Percentiles rank a stretch among this genome's conserved stretches.
Conservation (phyloP, 2,113 vertebrate genomes). For the Gopherus flavomarginatus region DNA sequence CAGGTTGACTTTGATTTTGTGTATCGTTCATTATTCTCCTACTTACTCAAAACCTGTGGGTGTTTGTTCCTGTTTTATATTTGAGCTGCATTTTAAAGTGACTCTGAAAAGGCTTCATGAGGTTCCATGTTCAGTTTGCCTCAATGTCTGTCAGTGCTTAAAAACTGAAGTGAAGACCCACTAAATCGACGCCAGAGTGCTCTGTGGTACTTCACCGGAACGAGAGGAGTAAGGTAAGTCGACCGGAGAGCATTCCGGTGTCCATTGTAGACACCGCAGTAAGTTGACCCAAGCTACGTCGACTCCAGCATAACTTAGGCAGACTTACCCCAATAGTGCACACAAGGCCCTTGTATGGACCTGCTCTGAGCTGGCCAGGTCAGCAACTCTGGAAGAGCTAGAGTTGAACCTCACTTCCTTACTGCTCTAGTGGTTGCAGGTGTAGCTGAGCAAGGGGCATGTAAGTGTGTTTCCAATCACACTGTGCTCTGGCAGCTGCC, state of each 20-base stretch:
- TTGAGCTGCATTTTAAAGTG: neutral
- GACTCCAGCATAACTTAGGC: no score
- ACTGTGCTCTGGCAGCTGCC: neutral
- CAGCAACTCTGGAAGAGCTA: neutral
- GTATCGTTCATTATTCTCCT: neutral
- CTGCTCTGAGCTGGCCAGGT: neutral
- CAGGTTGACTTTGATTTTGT: neutral
- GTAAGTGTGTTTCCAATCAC: neutral
- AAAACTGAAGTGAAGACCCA: no score
- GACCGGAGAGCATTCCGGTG: no score
- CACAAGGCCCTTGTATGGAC: neutral
- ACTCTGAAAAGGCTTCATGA: neutral
- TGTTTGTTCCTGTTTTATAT: neutral
- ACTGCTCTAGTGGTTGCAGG: neutral
- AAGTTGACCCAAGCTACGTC: no score
- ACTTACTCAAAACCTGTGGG: fast-evolving
- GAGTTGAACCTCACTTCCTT: neutral
- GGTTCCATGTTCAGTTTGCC: neutral
- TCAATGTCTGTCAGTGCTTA: neutral
- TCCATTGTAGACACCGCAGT: no score
- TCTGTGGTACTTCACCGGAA: no score
- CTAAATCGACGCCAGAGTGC: no score
- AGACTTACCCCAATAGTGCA: no score
- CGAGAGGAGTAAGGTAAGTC: no score
- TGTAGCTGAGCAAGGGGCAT: neutral